Conservation (phyloP, 1,140 invertebrate species). For the Periplaneta americana region DNA sequence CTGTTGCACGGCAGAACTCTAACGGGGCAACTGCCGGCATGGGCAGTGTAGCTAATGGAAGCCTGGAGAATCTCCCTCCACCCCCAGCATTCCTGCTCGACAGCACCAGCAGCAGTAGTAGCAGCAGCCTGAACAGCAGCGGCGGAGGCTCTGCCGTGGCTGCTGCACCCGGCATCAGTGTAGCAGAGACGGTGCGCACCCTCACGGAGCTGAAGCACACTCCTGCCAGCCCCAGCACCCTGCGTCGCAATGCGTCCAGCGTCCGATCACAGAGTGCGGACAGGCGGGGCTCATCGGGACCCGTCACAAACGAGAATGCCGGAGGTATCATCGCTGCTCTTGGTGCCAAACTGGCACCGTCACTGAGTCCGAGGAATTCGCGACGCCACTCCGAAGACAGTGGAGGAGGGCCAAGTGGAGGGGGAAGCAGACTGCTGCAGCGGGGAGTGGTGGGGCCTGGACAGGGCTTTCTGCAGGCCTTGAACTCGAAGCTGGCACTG, state of each 20-base stretch:
- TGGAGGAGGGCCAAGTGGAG: background rate
- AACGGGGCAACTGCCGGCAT: slow-evolving; percentile 17
- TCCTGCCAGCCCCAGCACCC: slow-evolving; percentile 73
- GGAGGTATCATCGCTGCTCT: slow-evolving; percentile 52
- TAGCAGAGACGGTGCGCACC: slow-evolving; percentile 83
- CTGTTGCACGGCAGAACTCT: background rate
- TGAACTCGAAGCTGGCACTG: slow-evolving; percentile 68
- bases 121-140: slow-evolving; percentile 36
- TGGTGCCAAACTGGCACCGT: slow-evolving; percentile 61
- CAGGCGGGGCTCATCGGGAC: slow-evolving; percentile 13
- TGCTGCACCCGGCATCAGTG: slow-evolving; percentile 42
- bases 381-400: slow-evolving; percentile 24
- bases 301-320: slow-evolving; percentile 21
- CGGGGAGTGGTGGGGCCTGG: slow-evolving; percentile 2
- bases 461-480: slow-evolving; percentile 60
- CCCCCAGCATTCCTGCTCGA: slow-evolving; percentile 78
- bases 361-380: slow-evolving; percentile 45
- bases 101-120: slow-evolving; percentile 35
- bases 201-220: slow-evolving; percentile 79
- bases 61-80: slow-evolving; percentile 67
- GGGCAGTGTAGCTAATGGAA: slow-evolving; percentile 27
- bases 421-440: background rate
- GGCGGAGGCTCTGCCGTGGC: background rate
- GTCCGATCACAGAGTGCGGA: slow-evolving; percentile 44
- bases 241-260: slow-evolving; percentile 52